Base-by-base conservation (phyloP, 1,140 invertebrate genomes). In the Diprion similis region DNA sequence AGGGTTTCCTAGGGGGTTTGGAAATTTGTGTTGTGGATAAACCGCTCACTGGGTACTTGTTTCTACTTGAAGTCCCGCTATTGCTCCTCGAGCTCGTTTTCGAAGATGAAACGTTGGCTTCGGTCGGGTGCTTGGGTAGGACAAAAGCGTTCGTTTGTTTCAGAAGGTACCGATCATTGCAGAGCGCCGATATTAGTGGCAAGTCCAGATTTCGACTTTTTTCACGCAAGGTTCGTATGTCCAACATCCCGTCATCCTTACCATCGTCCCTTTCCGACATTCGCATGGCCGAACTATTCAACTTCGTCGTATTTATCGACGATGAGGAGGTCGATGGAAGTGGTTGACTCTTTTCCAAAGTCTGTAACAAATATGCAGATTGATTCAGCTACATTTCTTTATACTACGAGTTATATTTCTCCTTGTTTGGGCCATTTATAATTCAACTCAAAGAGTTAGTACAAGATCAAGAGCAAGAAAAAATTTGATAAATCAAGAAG, bases 151-250 rank as follows among this genome's bases (percentile, higher is more conserved):
- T 95, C 7, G 94, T 95, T 84, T 95, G 94, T 85, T 95, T 95
- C 66, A 96, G 84, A 73, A 96, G 87, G 59, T 95, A 95, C 46
- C 93, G 90, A 85, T 97, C 96, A 82, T 97, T 97, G 87, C 95
- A 97, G 68, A 97, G 88, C 7, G 96, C 96, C 59, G 95, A 94
- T 80, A 97, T 96, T 46, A 97, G 87, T 15, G 96, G 96, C 80
- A 97, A 87, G 86, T 97, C 95, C 76, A 97, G 86, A 80, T 96
- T 94, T 76, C 94, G 93, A 87, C 95, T 96, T 87, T 96, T 95
- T 85, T 96, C 95, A 46, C 95, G 89, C 59, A 97, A 86, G 65
- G 93, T 92, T 75, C 92, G 92, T 74, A 96, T 95, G 82, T 96
- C 95, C 77, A 96, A 85, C 81, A 93, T 88, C 17, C 86, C 86